Base-by-base conservation (phyloP, 92 coral and sea anemone species). In the Epizoanthus scotinus region DNA sequence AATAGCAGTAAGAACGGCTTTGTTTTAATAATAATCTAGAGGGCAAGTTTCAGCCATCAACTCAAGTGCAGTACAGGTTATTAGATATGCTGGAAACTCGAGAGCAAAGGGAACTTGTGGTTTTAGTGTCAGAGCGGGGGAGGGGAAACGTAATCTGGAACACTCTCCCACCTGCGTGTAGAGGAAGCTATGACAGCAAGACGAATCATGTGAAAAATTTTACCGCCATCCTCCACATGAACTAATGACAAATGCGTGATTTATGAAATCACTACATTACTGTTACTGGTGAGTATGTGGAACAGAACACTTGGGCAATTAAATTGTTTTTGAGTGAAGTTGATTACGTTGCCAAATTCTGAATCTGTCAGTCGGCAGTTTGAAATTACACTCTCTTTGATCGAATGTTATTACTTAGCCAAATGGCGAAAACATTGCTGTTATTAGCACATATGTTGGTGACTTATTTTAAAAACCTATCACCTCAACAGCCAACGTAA, bases 391-490 rank as follows among this genome's bases (percentile, higher is more conserved):
- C 50, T 75, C 20, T 53, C 44, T 38, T 75, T 75, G 47, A 38
- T 75, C 67, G 49, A 75, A 75, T 75, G 21, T 75, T 75, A 75
- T 75, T 75, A 59, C 81, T 75, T 75, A 10, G 38, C 81, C 81
- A 75, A 75, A 75, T 75, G 81, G 64, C 53, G 26, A 73, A 59
- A 75, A 75, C 55, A 58, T 75, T 75, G 63, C 53, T 75, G 42
- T 56, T 68, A 75, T 75, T 75, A 75, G 27, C 81, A 75, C 81
- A 59, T 75, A 75, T 75, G 81, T 58, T 34, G 81, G 81, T 59
- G 68, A 59, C 69, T 75, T 75, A 58, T 75, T 75, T 75, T 75
- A 75, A 75, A 64, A 75, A 60, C 57, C 68, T 57, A 75, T 75
- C 81, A 75, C 68, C 40, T 59, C 55, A 57, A 58, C 68, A 75